Base-by-base conservation (phyloP, 2,888 invertebrate species). In the Trachelus iudaicus region DNA sequence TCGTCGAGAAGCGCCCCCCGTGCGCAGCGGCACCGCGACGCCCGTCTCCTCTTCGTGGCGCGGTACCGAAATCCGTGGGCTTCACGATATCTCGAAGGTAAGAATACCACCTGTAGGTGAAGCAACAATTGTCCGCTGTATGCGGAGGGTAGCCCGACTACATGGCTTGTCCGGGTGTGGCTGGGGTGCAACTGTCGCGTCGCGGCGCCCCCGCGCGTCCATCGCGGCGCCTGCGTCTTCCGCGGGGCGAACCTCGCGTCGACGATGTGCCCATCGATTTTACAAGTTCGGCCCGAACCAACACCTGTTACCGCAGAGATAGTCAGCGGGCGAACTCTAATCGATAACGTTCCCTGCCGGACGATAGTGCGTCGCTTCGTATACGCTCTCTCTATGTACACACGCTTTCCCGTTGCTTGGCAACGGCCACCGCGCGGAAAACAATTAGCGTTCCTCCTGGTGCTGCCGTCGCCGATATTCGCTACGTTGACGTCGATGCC, bases 61-160 rank as follows among this genome's bases (percentile, higher is more conserved):
- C 56, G 56, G 23, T 56, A 56, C 56, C 56, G 56, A 56, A 56
- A 56, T 56, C 23, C 56, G 56, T 56, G 56, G 56, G 56, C 56
- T 56, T 56, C 56, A 56, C 56, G 56, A 56, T 56, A 56, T 71
- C 71, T 71, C 71, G 34, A 78, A 78, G 78, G 78, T 78, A 78
- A 78, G 87, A 85, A 84, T 89, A 90, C 91, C 91, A 91, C 91
- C 91, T 91, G 91, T 91, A 90, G 91, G 91, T 89, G 91, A 91
- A 91, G 91, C 91, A 91, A 91, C 91, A 91, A 91, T 91, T 91
- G 91, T 91, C 91, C 91, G 91, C 91, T 88, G 91, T 90, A 89
- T 83, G 86, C 85, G 89, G 90, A 90, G 89, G 90, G 90, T 87
- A 89, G 87, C 89, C 88, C 90, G 91, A 91, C 91, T 91, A 91